A percentile compares a stretch with the other conserved stretches of the same genome.
These are phyloP conservation scores for Heliconius sara DNA, from an alignment of 2,888 invertebrate genomes.

Conservation along the genomic window DNA sequence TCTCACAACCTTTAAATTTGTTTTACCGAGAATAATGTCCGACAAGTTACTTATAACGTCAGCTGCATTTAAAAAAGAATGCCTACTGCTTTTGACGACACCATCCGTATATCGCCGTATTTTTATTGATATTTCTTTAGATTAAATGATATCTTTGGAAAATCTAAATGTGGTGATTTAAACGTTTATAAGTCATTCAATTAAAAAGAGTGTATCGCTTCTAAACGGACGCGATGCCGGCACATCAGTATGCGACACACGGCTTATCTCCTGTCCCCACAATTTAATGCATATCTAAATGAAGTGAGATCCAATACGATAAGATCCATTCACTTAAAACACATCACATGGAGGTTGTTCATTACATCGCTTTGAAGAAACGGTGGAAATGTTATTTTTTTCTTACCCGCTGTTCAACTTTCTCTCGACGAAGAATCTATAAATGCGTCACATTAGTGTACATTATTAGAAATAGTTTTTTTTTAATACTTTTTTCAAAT, in stretches of 20 bases:
- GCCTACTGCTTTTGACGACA: neutral
- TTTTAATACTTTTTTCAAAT: neutral
- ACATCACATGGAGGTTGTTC: conserved; percentile 69
- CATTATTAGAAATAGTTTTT: too few species aligned
- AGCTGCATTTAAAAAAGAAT: conserved; percentile 8
- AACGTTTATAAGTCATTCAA: conserved; percentile 64
- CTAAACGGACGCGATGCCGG: conserved; percentile 59
- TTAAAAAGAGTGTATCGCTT: conserved; percentile 66
- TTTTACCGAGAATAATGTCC: conserved; percentile 45
- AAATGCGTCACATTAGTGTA: conserved; percentile 45
- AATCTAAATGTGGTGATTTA: conserved; percentile 75
- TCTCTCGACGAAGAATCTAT: conserved; percentile 46
- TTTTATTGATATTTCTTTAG: conserved; percentile 50
- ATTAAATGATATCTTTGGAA: conserved; percentile 63
- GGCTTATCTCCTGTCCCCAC: conserved; percentile 74
- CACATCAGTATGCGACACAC: conserved; percentile 72
- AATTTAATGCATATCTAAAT: conserved; percentile 81
- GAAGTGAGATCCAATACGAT: conserved; percentile 80
- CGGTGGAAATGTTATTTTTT: conserved; percentile 64
- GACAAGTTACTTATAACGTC: conserved; percentile 15
- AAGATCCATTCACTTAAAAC: conserved; percentile 75
- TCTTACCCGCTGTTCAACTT: conserved; percentile 53
- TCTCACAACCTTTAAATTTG: neutral
- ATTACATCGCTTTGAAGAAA: conserved; percentile 72
- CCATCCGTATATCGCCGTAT: conserved; percentile 35